phyloP scores from a whole-genome alignment of 2,113 vertebrate species.

The Ranitomeya variabilis region DNA sequence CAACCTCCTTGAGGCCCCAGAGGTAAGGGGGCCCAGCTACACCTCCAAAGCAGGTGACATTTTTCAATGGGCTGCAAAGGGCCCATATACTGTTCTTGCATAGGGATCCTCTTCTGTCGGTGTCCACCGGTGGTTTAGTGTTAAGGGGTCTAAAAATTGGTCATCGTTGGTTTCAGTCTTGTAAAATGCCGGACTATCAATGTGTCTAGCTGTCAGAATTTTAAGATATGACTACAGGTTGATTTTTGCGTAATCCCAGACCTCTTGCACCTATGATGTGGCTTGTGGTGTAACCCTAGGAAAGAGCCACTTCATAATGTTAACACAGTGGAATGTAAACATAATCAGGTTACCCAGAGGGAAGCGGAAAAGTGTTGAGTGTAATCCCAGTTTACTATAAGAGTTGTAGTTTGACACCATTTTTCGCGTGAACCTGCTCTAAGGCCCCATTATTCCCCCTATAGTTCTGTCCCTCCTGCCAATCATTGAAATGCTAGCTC shows the following conservation, averaged over 20 bases:
- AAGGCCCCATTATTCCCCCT: neutral
- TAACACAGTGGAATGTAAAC: slow-evolving; percentile 5
- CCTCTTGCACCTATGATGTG: neutral
- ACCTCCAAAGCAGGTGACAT: too few species aligned
- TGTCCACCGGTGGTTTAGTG: neutral
- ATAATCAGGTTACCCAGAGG: neutral
- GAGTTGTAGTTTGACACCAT: slow-evolving; percentile 18
- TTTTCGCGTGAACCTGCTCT: neutral
- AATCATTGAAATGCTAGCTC: neutral
- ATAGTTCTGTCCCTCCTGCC: neutral
- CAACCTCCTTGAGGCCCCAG: too few species aligned
- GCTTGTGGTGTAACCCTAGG: neutral
- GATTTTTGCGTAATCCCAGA: neutral
- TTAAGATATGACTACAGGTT: neutral
- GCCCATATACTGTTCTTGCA: too few species aligned
- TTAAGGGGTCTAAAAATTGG: neutral
- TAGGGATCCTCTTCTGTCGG: too few species aligned
- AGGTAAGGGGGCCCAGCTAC: too few species aligned
- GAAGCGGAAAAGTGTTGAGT: neutral
- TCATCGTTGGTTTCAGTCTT: too few species aligned
- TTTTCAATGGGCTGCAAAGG: too few species aligned
- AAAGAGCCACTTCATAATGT: neutral
- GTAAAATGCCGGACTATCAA: neutral
- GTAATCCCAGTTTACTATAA: neutral
- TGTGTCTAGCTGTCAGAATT: neutral